Base-by-base conservation (phyloP, 2,888 invertebrate species). In the Apodemia hepburni region DNA sequence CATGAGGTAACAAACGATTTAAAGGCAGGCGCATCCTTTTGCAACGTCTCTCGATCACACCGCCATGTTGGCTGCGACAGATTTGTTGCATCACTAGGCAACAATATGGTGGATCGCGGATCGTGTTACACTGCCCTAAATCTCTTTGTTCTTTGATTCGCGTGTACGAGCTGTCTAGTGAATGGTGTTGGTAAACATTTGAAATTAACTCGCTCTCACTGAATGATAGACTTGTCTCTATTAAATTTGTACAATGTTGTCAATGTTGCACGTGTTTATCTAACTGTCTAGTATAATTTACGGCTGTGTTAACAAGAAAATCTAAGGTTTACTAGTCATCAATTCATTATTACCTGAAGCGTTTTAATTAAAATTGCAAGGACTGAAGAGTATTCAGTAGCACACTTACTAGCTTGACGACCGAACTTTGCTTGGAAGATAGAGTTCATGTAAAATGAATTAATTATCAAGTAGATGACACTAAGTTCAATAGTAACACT, bases 81-180 rank as follows among this genome's bases (percentile, higher is more conserved):
- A 84, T 81, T 76, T 74, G 78, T 87, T 88, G 82, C 88, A 78
- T 85, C 84, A 86, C 78, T 76, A 72, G 17, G 73, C 77, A 80
- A 81, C 81, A 84, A 81, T 82, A 81, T 79, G 75, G 77, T 22
- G 51, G 51, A 51, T 51, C 51, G 51, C 71, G 80, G 83, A 85
- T 87, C 81, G 85, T 84, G 87, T 89, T 87, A 89, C 89, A 85
- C 81, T 87, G 87, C 80, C 83, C 87, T 82, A 79, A 81, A 85
- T 89, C 81, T 76, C 80, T 80, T 85, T 84, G 83, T 85, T 82
- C 79, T 80, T 77, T 77, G 77, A 82, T 80, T 85, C 79, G 81
- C 78, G 74, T 76, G 76, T 76, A 69, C 76, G 73, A 69, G 71
- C 68, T 71, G 70, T 70, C 68, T 72, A 62, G 72, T 70, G 72